Percentiles rank a stretch among this genome's conserved stretches.
These are phyloP conservation scores for Pseudochromis fuscus DNA, from an alignment of 2,797 vertebrate species.

Conservation along the genomic window DNA sequence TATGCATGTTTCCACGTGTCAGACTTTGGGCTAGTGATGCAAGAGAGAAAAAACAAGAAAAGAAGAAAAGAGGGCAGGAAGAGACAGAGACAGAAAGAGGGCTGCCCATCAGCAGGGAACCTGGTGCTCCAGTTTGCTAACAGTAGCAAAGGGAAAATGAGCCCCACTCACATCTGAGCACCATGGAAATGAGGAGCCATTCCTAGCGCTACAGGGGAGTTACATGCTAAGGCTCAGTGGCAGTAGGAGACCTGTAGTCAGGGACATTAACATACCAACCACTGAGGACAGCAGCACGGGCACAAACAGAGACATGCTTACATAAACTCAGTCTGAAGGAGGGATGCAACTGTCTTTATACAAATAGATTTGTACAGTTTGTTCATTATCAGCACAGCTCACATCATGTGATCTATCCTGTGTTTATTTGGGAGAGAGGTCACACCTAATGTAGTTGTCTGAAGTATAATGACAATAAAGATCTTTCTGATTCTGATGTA, in stretches of 20 bases:
- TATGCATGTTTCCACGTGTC: slow-evolving; percentile 8
- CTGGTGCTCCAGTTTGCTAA: slow-evolving; percentile 84
- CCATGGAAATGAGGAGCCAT: slow-evolving; percentile 62
- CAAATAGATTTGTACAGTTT: not conserved
- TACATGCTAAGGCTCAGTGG: slow-evolving; percentile 48
- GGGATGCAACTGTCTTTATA: slow-evolving; percentile 1
- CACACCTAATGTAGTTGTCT: no score
- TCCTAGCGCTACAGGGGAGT: slow-evolving; percentile 47
- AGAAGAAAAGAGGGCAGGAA: slow-evolving; percentile 8
- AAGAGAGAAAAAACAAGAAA: slow-evolving; percentile 3
- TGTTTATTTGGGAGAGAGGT: no score
- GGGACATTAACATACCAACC: slow-evolving; percentile 26
- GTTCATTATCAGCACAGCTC: slow-evolving; percentile 6
- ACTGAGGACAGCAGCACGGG: slow-evolving; percentile 2
- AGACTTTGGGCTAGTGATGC: not conserved
- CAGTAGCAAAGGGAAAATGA: slow-evolving; percentile 69
- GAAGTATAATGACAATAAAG: no score
- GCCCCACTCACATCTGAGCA: slow-evolving; percentile 57
- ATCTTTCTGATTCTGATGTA: no score
- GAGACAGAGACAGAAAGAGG: slow-evolving; percentile 38
- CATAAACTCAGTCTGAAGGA: not conserved
- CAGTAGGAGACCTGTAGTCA: slow-evolving; percentile 32
- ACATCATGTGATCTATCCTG: no score
- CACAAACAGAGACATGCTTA: slow-evolving; percentile 10
- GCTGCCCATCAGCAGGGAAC: slow-evolving; percentile 67